These are phyloP conservation scores for Squalus acanthias DNA, from an alignment of 2,797 vertebrate genomes.

Conservation along the genomic window DNA sequence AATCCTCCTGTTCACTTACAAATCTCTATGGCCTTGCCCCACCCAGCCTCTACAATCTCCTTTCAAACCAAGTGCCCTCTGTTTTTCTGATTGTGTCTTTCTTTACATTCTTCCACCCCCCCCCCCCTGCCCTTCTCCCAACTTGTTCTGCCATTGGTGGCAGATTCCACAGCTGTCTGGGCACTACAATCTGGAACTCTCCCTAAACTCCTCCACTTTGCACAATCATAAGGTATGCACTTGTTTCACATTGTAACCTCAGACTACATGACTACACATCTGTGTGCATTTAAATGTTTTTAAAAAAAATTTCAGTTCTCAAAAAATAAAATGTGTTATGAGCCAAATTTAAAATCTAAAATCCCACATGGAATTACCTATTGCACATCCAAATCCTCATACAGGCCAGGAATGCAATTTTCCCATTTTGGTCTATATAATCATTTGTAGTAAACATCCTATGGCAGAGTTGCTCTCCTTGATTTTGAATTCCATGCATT, in stretches of 20 bases:
- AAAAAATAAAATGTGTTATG: not conserved
- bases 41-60: no score
- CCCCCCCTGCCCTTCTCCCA: no score
- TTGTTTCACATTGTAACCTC: not conserved
- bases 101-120: not conserved
- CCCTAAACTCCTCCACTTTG: not conserved
- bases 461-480: no score
- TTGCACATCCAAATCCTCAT: not conserved
- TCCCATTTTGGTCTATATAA: no score
- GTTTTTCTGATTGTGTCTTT: not conserved
- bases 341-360: not conserved
- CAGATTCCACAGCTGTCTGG: no score
- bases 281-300: not conserved
- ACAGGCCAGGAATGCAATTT: not conserved
- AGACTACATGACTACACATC: not conserved
- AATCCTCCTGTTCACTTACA: no score
- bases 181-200: not conserved
- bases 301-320: not conserved
- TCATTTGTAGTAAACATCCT: no score
- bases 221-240: not conserved
- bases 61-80: not conserved
- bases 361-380: not conserved
- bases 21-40: no score
- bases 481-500: no score
- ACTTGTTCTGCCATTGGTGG: no score